Base-by-base conservation (phyloP, 1,140 invertebrate genomes). In the Andricus grossulariae region DNA sequence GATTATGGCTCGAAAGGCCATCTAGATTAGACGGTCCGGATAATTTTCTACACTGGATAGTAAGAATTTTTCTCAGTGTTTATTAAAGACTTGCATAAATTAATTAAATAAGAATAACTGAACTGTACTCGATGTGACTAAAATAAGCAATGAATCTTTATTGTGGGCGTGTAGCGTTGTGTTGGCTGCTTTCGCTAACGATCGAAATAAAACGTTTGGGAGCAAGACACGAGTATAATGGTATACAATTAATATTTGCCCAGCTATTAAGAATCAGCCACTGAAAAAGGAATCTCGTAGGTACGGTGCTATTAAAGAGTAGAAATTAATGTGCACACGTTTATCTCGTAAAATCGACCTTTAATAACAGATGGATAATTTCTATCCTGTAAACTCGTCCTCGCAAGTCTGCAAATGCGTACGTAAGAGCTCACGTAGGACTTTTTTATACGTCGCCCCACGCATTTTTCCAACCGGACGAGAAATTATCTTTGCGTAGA, bases 361-460 rank as follows among this genome's bases (percentile, higher is more conserved):
- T 66, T 66, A 66, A 66, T 66, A 66, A 66, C 60, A 39, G 60
- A 66, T 66, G 60, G 60, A 39, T 66, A 66, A 66, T 66, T 66
- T 66, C 60, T 66, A 66, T 66, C 60, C 39, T 15, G 25, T 21
- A 60, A 21, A 60, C 19, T 60, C 57, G 21, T 32, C 25, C 12
- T 13, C 19, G 25, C 25, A 32, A 5, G 25, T 12, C 19, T 25
- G 12, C 19, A 25, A 32, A 25, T 25, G 55, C 13, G 19, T 21
- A 66, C 25, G 25, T 32, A 15, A 39, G 21, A 66, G n/a, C 19
- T 25, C 25, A 57, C 55, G 55, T 45, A 45, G 39, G 0, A 45
- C 7, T 45, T 45, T 45, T 45, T 45, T 45, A 45, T 10, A 45
- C 39, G 39, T 45, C 39, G 10, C 39, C 39, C 39, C 39, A 45